Evolutionary conservation across 2,113 vertebrate species (phyloP), one percentile per base, ranked within the genome.

Genomic region (Epinephelus cyanopodus): DNA sequence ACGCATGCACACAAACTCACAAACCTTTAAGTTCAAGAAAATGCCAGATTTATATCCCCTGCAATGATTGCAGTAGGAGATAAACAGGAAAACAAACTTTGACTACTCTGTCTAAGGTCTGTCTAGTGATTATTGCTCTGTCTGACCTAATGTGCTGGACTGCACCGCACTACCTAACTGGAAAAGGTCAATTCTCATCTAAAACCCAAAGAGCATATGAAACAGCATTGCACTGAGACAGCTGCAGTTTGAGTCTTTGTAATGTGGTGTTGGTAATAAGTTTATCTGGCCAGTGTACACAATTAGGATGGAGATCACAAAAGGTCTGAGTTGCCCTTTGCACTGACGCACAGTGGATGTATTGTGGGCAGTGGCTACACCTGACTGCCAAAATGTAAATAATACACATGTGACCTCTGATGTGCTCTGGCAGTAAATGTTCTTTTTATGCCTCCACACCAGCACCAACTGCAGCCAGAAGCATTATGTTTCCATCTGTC

Each of bases 131-230:
- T 82, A 79, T 78, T 47, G 50, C 60, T 74, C 18, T 23, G 64
- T 75, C 67, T 58, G 81, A 82, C 80, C 70, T 73, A 52, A 82
- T 85, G 67, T 82, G 23, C 68, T 13, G 10, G 25, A 78, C 56
- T 39, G 12, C 37, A 42, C 37, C 19, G 3, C 74, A 58, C 47
- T 45, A 21, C 17, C 18, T 19, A n/a, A 69, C 42, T 53, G 9
- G 58, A 75, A 89, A 86, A 90, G 87, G 87, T 84, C 80, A 83
- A 29, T 56, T 81, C 58, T 77, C 48, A 84, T 84, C 74, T 73
- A 60, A 86, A 80, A 85, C 23, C 52, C 58, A 79, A 57, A 72
- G 65, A 47, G 52, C 52, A 88, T 19, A 12, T 21, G 21, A 79
- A 60, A n/a, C 56, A 33, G 65, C 65, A 8, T 14, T 13, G 9